Percentiles rank a stretch among this genome's conserved stretches.
Evolutionary conservation across 2,797 vertebrate genomes (phyloP).

Genomic region (Enteromius radiatus): DNA sequence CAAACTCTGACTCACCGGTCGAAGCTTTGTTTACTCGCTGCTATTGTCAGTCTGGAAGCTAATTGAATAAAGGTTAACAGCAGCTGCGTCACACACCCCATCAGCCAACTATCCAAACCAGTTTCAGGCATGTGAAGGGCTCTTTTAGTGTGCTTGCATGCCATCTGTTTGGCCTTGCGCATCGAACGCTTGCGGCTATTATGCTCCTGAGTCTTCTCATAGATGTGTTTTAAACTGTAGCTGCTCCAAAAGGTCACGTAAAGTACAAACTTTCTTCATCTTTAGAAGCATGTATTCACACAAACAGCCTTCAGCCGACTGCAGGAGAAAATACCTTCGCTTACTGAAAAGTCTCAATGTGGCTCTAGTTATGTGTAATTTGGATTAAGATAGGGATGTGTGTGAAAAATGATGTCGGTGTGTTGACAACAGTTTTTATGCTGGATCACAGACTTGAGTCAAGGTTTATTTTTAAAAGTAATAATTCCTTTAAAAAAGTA

Average conservation of each 20-base stretch:
- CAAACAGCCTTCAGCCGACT: not conserved
- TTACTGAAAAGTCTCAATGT: not conserved
- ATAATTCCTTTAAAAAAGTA: no score
- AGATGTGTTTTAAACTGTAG: not conserved
- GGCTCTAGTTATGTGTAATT: not conserved
- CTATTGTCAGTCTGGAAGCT: conserved; percentile 16
- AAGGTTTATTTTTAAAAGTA: not conserved
- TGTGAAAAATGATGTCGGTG: not conserved
- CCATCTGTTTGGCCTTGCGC: conserved; percentile 17
- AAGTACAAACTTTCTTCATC: not conserved
- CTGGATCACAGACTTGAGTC: not conserved
- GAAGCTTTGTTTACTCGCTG: conserved; percentile 6
- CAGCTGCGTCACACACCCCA: conserved; percentile 32
- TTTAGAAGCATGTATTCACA: conserved; percentile 16
- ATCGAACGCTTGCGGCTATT: not conserved
- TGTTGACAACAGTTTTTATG: not conserved
- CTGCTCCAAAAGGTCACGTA: not conserved
- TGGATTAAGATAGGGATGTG: no score
- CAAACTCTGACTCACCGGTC: conserved; percentile 6
- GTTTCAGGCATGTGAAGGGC: not conserved
- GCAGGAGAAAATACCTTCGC: not conserved
- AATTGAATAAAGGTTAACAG: conserved; percentile 17
- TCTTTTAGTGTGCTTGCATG: conserved; percentile 21
- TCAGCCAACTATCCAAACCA: conserved; percentile 27
- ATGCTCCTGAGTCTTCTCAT: not conserved